A percentile compares a stretch with the other conserved stretches of the same genome.
Conservation (phyloP, 2,888 invertebrate species). For the Fissipunctia ypsillon region DNA sequence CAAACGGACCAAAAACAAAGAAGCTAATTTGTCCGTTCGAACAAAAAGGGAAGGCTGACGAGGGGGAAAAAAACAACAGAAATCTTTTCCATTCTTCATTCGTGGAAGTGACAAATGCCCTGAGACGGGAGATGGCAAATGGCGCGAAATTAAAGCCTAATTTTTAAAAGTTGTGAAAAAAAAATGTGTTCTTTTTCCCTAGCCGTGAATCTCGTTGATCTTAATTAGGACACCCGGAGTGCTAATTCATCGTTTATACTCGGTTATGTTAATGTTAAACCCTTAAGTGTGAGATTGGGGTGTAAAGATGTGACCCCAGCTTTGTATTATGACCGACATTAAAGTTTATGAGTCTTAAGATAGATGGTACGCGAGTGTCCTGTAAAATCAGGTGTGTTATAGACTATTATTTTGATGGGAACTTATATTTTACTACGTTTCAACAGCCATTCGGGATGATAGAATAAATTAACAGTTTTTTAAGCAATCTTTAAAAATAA, state of each 20-base stretch:
- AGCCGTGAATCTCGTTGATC: slow-evolving; percentile 55
- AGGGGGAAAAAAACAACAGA: slow-evolving; percentile 68
- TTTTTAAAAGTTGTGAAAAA: slow-evolving; percentile 65
- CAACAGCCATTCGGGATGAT: slow-evolving; percentile 26
- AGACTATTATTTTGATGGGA: slow-evolving; percentile 57
- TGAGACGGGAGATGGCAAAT: slow-evolving; percentile 68
- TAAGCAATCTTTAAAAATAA: slow-evolving; percentile 21
- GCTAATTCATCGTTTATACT: slow-evolving; percentile 71
- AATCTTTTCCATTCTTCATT: slow-evolving; percentile 73
- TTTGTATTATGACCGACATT: slow-evolving; percentile 60
- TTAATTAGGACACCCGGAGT: slow-evolving; percentile 67
- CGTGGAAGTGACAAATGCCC: slow-evolving; percentile 74
- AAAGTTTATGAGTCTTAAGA: slow-evolving; percentile 64
- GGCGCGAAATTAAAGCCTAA: slow-evolving; percentile 75
- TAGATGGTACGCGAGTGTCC: slow-evolving; percentile 51
- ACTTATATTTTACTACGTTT: slow-evolving; percentile 41
- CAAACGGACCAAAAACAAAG: slow-evolving; percentile 72
- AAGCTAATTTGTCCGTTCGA: slow-evolving; percentile 78
- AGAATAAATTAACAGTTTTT: slow-evolving; percentile 50
- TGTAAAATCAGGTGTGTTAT: slow-evolving; percentile 62
- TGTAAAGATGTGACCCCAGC: slow-evolving; percentile 64
- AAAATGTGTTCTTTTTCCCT: slow-evolving; percentile 48
- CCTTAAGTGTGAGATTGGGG: slow-evolving; percentile 66
- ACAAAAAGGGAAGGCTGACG: slow-evolving; percentile 67
- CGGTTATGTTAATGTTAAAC: slow-evolving; percentile 68